Percentiles rank a stretch among this genome's conserved stretches.
Evolutionary conservation across 2,888 invertebrate species (phyloP).

Genomic region (Hypercompe scribonia): DNA sequence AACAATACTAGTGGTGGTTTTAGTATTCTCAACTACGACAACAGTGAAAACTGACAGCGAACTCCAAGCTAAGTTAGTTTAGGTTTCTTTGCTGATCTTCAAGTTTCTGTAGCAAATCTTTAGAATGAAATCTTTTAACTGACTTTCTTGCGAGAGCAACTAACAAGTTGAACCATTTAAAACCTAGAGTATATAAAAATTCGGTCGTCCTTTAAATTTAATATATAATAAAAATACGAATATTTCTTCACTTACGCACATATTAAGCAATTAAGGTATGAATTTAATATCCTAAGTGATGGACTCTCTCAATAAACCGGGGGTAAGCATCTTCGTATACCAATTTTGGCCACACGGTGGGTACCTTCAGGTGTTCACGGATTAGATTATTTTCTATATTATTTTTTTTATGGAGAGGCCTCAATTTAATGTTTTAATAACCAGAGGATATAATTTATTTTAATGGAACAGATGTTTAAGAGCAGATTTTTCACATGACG

Average conservation of each 20-base stretch:
- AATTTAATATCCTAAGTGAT: constrained; percentile 60
- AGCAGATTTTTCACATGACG: background rate
- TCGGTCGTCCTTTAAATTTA: background rate
- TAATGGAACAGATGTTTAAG: background rate
- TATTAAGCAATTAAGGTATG: constrained; percentile 37
- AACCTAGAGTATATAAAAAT: background rate
- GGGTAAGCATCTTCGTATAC: constrained; percentile 44
- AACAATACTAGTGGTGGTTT: background rate
- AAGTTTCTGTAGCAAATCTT: too few species aligned
- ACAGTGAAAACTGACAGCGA: too few species aligned
- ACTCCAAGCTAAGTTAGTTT: too few species aligned
- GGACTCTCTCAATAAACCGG: constrained; percentile 45
- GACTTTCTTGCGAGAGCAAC: background rate
- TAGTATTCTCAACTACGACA: background rate
- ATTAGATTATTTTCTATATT: constrained; percentile 46
- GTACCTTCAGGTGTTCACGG: constrained; percentile 32
- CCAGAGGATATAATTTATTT: background rate
- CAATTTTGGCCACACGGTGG: constrained; percentile 39
- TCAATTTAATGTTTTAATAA: background rate
- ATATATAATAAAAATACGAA: background rate
- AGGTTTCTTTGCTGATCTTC: too few species aligned
- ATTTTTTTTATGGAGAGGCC: background rate
- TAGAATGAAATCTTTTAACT: too few species aligned
- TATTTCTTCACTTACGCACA: constrained; percentile 5
- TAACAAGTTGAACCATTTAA: background rate